phyloP scores from a whole-genome alignment of 1,140 invertebrate genomes.

The Andricus grossulariae region DNA sequence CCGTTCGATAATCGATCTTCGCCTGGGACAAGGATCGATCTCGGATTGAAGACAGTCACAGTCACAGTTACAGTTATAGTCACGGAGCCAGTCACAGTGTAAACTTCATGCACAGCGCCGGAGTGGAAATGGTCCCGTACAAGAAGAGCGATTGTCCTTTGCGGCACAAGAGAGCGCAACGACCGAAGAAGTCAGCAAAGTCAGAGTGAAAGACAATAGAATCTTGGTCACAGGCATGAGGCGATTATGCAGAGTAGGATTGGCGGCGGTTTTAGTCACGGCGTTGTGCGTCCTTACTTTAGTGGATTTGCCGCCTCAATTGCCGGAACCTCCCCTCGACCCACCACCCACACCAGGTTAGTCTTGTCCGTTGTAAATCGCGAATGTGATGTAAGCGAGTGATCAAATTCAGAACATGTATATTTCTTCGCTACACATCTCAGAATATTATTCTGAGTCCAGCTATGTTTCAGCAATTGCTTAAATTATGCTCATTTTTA shows the following conservation, averaged over 20 bases:
- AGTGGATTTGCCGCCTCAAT: constrained; percentile 67
- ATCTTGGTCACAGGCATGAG: constrained; percentile 68
- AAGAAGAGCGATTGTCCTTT: constrained; percentile 51
- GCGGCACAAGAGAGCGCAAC: constrained; percentile 35
- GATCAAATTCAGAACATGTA: no score
- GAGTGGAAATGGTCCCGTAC: constrained; percentile 49
- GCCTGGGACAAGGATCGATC: constrained; percentile 50
- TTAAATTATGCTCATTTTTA: no score
- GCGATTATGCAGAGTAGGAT: constrained; percentile 69
- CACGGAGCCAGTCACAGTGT: no score
- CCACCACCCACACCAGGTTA: constrained; percentile 69
- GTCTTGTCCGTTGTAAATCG: constrained; percentile 14
- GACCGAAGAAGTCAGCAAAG: constrained; percentile 38
- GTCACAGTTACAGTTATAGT: no score
- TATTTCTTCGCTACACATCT: no score
- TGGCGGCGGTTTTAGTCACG: constrained; percentile 67
- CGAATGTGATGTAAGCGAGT: no score
- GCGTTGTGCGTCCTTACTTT: constrained; percentile 68
- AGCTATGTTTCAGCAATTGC: no score
- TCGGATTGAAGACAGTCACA: constrained; percentile 48
- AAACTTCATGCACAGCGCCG: constrained; percentile 5
- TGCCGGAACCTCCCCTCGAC: constrained; percentile 66
- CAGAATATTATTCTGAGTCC: no score
- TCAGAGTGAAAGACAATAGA: constrained; percentile 52
- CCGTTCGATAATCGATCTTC: constrained; percentile 56